phyloP scores from a whole-genome alignment of 2,888 invertebrate genomes.

The Cheilosia grossa region DNA sequence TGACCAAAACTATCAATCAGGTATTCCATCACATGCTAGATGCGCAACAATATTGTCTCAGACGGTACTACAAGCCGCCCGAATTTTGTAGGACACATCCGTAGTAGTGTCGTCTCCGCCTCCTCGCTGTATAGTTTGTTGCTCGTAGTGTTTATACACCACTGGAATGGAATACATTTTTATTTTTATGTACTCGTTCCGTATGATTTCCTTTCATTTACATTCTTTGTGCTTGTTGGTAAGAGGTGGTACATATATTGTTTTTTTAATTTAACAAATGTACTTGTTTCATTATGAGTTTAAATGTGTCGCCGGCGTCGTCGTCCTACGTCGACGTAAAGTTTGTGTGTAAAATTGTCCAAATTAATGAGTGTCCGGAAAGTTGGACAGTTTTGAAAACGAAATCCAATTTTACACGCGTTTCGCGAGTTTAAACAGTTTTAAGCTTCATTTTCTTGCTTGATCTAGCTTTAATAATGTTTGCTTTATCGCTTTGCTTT shows the following conservation, averaged over 20 bases:
- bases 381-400: neutral
- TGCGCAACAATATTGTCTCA: constrained; percentile 32
- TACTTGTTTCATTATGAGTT: constrained; percentile 1
- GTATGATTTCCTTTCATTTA: neutral
- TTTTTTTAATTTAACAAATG: constrained; percentile 18
- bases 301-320: too few relatives aligned
- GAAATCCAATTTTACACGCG: constrained; percentile 36
- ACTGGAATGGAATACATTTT: neutral
- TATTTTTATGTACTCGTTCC: constrained; percentile 23
- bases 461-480: constrained; percentile 32
- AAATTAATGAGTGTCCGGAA: constrained; percentile 15
- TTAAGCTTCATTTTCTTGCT: constrained; percentile 19
- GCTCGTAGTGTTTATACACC: constrained; percentile 43
- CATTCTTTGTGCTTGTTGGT: constrained; percentile 16
- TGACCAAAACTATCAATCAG: constrained; percentile 85
- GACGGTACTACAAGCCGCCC: constrained; percentile 4
- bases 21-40: constrained; percentile 80
- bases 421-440: neutral
- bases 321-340: neutral
- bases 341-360: constrained; percentile 34
- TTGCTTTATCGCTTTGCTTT: constrained; percentile 60
- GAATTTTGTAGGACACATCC: constrained; percentile 53
- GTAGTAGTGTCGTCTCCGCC: constrained; percentile 47
- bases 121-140: constrained; percentile 47
- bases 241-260: constrained; percentile 25